phyloP scores from a whole-genome alignment of 2,797 vertebrate genomes.

The Protonibea diacanthus region DNA sequence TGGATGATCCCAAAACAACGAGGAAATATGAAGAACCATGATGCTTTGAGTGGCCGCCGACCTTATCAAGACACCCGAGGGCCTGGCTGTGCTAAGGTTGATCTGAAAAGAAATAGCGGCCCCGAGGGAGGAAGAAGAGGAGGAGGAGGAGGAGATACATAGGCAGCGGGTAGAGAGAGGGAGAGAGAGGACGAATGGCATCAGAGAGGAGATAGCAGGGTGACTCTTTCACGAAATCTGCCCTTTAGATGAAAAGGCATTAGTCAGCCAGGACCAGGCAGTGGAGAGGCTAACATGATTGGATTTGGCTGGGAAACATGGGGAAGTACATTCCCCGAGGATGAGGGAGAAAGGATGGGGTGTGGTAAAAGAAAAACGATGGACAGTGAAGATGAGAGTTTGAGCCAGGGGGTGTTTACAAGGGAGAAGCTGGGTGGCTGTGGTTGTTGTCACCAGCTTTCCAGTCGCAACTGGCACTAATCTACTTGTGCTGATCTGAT shows the following conservation, averaged over 20 bases:
- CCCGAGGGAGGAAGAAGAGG: conserved; percentile 27
- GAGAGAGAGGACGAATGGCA: conserved; percentile 23
- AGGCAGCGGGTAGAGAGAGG: neutral
- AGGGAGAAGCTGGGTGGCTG: conserved; percentile 13
- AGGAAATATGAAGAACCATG: conserved; percentile 28
- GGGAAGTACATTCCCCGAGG: conserved; percentile 40
- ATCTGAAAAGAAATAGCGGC: conserved; percentile 54
- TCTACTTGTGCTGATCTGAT: conserved; percentile 60
- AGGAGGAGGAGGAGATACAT: conserved; percentile 4
- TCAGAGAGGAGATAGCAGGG: conserved; percentile 37
- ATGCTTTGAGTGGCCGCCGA: conserved; percentile 39
- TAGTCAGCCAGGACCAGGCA: conserved; percentile 51
- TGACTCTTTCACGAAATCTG: conserved; percentile 45
- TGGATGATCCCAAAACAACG: neutral
- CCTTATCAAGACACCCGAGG: conserved; percentile 55
- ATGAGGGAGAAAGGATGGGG: neutral
- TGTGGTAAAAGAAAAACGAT: conserved; percentile 14
- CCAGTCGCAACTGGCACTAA: conserved; percentile 31
- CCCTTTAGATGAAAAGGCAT: conserved; percentile 71
- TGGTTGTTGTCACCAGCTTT: conserved; percentile 31
- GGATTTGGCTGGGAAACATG: conserved; percentile 53
- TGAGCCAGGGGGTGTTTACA: conserved; percentile 17
- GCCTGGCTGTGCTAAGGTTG: conserved; percentile 17
- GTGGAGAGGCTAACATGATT: conserved; percentile 57
- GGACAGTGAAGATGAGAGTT: neutral